Evolutionary conservation across 1,140 invertebrate species (phyloP).

Genomic region (Bursaphelenchus mucronatus): DNA sequence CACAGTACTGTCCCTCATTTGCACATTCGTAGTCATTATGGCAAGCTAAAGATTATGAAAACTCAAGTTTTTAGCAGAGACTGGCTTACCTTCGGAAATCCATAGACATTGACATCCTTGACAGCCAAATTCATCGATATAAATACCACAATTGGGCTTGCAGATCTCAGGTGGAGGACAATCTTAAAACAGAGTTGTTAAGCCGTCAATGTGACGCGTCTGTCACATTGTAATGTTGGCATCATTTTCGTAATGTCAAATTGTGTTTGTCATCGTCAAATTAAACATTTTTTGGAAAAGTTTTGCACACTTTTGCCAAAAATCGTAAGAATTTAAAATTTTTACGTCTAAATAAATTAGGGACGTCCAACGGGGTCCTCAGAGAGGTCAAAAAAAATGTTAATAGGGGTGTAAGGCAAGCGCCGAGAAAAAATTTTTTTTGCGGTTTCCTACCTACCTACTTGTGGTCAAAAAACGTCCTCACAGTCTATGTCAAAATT

Average conservation of each 20-base stretch:
- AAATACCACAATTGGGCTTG: conserved; percentile 11
- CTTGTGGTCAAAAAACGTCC: too few relatives aligned
- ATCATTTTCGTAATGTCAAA: too few relatives aligned
- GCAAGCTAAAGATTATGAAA: conserved; percentile 1
- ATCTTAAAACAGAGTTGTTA: too few relatives aligned
- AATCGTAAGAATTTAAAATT: not conserved
- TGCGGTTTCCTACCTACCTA: too few relatives aligned
- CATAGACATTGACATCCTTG: conserved; percentile 10
- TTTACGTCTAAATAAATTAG: conserved; percentile 1
- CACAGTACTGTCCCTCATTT: conserved; percentile 12
- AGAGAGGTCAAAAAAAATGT: too few relatives aligned
- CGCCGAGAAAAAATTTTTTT: too few relatives aligned
- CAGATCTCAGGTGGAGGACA: conserved; percentile 19
- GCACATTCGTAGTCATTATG: conserved; percentile 5
- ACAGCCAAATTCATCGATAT: conserved; percentile 5
- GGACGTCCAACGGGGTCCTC: not conserved
- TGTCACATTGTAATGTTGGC: too few relatives aligned
- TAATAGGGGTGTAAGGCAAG: too few relatives aligned
- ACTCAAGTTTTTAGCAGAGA: not conserved
- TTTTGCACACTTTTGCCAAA: not conserved
- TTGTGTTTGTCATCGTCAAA: not conserved
- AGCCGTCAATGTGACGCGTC: too few relatives aligned
- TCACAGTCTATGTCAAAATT: too few relatives aligned
- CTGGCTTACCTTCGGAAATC: not conserved
- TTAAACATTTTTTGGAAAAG: conserved; percentile 6